Conservation (phyloP, 1,140 invertebrate genomes). For the Popillia japonica region DNA sequence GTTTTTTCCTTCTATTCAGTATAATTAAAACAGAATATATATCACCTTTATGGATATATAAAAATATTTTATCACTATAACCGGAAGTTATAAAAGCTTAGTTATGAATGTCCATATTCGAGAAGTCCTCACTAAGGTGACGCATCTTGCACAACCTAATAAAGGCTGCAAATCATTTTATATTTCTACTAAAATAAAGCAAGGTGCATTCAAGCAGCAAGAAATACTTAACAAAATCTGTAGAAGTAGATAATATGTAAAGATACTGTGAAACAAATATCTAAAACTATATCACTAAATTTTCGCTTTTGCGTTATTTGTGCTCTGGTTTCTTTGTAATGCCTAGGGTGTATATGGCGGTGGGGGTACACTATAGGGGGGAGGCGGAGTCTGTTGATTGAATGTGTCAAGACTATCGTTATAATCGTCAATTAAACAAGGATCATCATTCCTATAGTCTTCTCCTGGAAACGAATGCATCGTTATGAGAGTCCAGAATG, state of each 20-base stretch:
- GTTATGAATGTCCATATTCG: too few relatives aligned
- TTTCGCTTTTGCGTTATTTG: background rate
- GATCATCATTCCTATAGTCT: slow-evolving; percentile 54
- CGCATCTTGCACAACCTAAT: too few relatives aligned
- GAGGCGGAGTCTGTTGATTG: slow-evolving; percentile 63
- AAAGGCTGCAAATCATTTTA: too few relatives aligned
- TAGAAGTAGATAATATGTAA: background rate
- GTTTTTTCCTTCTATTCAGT: background rate
- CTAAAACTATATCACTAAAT: slow-evolving; percentile 12
- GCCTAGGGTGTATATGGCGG: slow-evolving; percentile 65
- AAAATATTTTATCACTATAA: too few relatives aligned
- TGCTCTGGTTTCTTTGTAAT: slow-evolving; percentile 18
- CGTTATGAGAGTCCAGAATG: slow-evolving; percentile 57
- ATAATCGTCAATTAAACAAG: slow-evolving; percentile 57
- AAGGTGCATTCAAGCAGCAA: background rate
- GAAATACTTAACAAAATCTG: slow-evolving; percentile 10
- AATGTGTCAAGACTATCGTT: slow-evolving; percentile 60
- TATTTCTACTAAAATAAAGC: background rate
- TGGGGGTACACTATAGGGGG: slow-evolving; percentile 63
- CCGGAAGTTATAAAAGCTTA: too few relatives aligned
- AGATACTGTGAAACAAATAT: slow-evolving; percentile 3
- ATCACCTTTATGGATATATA: slow-evolving; percentile 5
- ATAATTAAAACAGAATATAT: background rate
- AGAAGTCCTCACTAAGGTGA: too few relatives aligned
- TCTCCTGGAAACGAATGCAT: slow-evolving; percentile 59